Conservation (phyloP, 2,113 vertebrate species). For the Pelvicachromis taeniatus region DNA sequence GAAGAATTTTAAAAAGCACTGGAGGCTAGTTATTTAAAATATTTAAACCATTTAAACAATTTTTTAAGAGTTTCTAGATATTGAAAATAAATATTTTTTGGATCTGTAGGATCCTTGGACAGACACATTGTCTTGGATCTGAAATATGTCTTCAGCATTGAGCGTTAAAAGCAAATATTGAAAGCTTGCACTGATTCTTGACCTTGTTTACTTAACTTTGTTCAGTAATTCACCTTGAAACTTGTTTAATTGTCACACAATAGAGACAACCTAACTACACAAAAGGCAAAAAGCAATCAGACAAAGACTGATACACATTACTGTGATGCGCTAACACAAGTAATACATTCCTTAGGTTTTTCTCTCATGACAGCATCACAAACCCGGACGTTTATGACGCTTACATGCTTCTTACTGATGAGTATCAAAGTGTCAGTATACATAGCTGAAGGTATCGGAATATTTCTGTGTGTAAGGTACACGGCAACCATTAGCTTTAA, state of each 20-base stretch:
- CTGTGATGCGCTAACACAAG: background rate
- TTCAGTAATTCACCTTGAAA: background rate
- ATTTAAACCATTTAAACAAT: background rate
- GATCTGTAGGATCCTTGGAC: background rate
- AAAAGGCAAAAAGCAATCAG: background rate
- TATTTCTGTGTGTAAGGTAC: background rate
- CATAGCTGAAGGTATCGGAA: constrained; percentile 8
- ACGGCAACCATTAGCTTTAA: background rate
- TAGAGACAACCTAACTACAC: background rate
- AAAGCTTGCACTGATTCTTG: background rate
- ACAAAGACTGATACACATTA: background rate
- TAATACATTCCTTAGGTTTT: background rate
- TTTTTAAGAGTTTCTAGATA: background rate
- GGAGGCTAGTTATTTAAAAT: no score
- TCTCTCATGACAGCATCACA: background rate
- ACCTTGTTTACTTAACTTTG: background rate
- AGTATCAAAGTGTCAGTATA: background rate
- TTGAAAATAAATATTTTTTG: background rate
- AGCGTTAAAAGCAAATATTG: background rate
- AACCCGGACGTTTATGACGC: background rate
- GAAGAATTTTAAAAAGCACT: no score
- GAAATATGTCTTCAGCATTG: background rate
- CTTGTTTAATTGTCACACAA: background rate
- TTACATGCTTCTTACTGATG: background rate
- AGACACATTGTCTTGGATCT: background rate